A percentile compares a stretch with the other conserved stretches of the same genome.
Evolutionary conservation across 2,797 vertebrate species (phyloP).

Genomic region (Champsocephalus gunnari): DNA sequence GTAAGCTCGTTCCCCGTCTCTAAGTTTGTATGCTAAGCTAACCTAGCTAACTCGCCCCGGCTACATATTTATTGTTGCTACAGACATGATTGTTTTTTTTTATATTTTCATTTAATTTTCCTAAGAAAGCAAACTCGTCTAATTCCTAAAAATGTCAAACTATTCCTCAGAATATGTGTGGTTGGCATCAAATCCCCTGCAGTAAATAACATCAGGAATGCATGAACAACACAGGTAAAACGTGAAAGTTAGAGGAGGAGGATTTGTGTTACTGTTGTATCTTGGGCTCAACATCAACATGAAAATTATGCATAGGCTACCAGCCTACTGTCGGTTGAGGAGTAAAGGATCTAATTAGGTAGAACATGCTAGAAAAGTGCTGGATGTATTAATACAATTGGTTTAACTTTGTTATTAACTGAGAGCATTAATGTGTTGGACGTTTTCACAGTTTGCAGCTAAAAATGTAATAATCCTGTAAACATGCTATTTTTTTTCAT

Average conservation of each 20-base stretch:
- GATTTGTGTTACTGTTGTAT: constrained; percentile 30
- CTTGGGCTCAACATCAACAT: constrained; percentile 24
- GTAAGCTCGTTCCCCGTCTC: not conserved
- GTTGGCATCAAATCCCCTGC: constrained; percentile 26
- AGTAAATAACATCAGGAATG: constrained; percentile 30
- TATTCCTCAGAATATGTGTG: not conserved
- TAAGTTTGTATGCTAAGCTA: not conserved
- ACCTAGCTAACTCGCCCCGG: not conserved
- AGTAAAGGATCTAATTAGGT: constrained; percentile 28
- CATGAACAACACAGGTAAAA: constrained; percentile 12
- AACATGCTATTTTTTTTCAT: constrained; percentile 12
- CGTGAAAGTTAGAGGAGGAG: not conserved
- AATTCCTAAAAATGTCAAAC: constrained; percentile 10
- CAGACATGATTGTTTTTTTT: not conserved
- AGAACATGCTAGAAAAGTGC: constrained; percentile 30
- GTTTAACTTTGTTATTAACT: constrained; percentile 27
- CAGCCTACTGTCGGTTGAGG: constrained; percentile 7
- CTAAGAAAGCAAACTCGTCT: not conserved
- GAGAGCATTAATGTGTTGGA: constrained; percentile 29
- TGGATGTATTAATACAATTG: constrained; percentile 34
- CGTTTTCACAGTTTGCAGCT: constrained; percentile 48
- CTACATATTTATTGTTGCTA: not conserved
- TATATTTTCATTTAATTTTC: not conserved
- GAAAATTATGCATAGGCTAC: constrained; percentile 11
- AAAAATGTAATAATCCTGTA: constrained; percentile 43